Conservation (phyloP, 2,113 vertebrate genomes). For the Pygathrix nemaeus region DNA sequence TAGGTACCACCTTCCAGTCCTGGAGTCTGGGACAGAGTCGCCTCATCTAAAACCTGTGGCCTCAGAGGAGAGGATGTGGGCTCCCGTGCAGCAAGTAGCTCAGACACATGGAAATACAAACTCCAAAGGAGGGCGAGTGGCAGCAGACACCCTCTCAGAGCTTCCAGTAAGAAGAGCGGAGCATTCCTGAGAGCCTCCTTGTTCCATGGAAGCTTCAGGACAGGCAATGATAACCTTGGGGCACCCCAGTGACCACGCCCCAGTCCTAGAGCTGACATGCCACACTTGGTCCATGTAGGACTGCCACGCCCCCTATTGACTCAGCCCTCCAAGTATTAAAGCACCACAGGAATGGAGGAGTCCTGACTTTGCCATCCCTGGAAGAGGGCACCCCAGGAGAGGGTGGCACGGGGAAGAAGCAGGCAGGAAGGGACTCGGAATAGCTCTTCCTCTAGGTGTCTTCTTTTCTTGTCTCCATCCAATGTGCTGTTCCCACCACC, state of each 20-base stretch:
- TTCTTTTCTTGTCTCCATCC: not conserved
- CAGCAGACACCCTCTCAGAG: not conserved
- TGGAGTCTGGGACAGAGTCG: not conserved
- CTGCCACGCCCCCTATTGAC: accelerated
- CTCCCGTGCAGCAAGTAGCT: not conserved
- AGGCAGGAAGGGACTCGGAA: not conserved
- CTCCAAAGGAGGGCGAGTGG: not conserved
- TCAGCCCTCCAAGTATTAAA: not conserved
- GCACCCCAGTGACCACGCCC: not conserved
- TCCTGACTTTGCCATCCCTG: not conserved
- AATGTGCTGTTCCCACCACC: not conserved
- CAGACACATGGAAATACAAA: not conserved
- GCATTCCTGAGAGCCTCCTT: not conserved
- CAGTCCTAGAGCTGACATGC: accelerated
- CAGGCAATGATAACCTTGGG: too few relatives aligned
- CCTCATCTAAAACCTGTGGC: not conserved
- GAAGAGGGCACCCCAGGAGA: not conserved
- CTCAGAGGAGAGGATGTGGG: not conserved
- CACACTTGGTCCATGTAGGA: accelerated
- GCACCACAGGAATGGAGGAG: not conserved
- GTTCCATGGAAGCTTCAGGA: not conserved
- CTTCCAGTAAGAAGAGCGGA: not conserved
- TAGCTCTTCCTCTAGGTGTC: accelerated
- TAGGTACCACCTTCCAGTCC: too few relatives aligned
- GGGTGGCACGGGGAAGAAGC: not conserved